Evolutionary conservation across 2,888 invertebrate species (phyloP), one percentile per base, ranked within the genome.

Genomic region (Drosophila rellima): DNA sequence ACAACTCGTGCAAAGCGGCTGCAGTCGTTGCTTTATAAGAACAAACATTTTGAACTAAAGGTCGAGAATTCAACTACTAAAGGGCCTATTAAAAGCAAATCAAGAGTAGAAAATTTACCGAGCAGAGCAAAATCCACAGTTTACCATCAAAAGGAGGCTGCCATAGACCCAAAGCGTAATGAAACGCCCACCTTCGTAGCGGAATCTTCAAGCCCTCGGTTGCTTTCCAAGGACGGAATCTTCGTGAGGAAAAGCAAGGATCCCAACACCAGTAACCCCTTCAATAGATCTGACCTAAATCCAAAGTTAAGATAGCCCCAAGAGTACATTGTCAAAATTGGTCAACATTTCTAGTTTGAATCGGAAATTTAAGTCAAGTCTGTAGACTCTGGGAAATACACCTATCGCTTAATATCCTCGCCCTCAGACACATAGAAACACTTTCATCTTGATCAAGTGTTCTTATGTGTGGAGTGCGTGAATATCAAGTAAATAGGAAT

Each of bases 21-120:
- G 18, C 48, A 33, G n/a, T 33, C 18, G n/a, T 48, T 48, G 18
- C 17, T 48, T 8, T 31, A 33, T 13, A 33, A 48, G 33, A n/a
- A 48, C 18, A 33, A 48, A n/a, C 18, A 48, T 18, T 31, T 18
- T 4, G 18, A 13, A 18, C n/a, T 7, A 1, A 7, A 8, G 5
- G 11, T 5, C 15, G 17, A 31, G 17, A 2, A 31, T 1, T 7
- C 17, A 7, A 2, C 0, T 0, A 0, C 7, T 1, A 31, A 31
- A 17, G 17, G 1, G 0, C 17, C 13, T 6, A 3, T 17, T 17
- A 6, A 17, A 4, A 47, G 13, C 18, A 47, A 2, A 11, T 11
- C 23, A 26, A 15, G 15, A 8, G 29, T 11, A 11, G 3, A 11
- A 13, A 6, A 17, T 7, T 13, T 18, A 33, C 1, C 31, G 3